phyloP scores from a whole-genome alignment of 2,888 invertebrate genomes.

The Celastrina argiolus region DNA sequence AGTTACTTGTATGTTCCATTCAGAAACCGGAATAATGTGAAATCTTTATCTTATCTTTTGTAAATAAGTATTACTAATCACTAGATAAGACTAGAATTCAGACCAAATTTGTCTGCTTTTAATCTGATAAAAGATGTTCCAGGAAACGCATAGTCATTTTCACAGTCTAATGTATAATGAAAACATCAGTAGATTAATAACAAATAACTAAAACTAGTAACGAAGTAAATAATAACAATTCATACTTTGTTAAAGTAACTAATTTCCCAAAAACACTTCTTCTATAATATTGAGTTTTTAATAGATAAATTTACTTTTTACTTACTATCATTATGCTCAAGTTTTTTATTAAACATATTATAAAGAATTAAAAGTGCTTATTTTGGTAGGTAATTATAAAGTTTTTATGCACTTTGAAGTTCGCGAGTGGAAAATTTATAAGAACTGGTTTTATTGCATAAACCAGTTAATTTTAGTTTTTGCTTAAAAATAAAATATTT shows the following conservation, averaged over 20 bases:
- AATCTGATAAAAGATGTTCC: slow-evolving; percentile 13
- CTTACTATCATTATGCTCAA: too few species aligned
- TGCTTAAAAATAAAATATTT: not conserved
- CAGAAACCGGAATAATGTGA: slow-evolving; percentile 6
- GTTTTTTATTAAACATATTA: too few species aligned
- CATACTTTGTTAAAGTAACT: too few species aligned
- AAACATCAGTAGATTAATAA: not conserved
- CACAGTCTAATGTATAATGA: not conserved
- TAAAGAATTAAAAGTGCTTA: too few species aligned
- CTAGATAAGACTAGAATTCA: not conserved
- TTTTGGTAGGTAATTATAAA: too few species aligned
- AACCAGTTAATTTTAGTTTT: not conserved
- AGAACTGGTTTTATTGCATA: not conserved
- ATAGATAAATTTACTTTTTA: too few species aligned
- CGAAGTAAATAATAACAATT: not conserved
- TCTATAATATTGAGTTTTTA: too few species aligned
- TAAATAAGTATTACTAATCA: not conserved
- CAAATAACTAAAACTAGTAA: not conserved
- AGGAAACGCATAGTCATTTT: slow-evolving; percentile 12
- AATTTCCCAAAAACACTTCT: too few species aligned
- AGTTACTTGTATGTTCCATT: not conserved
- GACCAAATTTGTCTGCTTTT: slow-evolving; percentile 10
- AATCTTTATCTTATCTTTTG: slow-evolving; percentile 8
- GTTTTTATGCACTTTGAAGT: not conserved
- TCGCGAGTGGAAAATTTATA: not conserved